Evolutionary conservation across 2,888 invertebrate genomes (phyloP).

Genomic region (Herminia tarsipennalis): DNA sequence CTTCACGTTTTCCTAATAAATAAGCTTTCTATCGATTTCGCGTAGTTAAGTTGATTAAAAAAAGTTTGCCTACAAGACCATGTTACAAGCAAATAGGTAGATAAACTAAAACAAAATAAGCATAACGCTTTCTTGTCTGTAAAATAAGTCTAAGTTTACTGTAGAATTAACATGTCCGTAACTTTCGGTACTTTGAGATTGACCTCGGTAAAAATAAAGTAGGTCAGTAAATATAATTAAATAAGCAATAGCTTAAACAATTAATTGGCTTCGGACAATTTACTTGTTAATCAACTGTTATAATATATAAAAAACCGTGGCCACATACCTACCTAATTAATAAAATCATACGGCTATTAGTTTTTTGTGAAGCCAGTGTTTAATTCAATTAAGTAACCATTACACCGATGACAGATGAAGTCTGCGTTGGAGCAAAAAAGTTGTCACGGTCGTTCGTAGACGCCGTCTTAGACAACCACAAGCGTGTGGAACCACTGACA

Average conservation of each 20-base stretch:
- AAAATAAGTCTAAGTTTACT: too few species aligned
- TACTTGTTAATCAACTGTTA: constrained; percentile 31
- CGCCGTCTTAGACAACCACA: constrained; percentile 38
- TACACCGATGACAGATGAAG: constrained; percentile 66
- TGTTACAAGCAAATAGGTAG: too few species aligned
- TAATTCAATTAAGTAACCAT: constrained; percentile 75
- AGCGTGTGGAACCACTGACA: constrained; percentile 42
- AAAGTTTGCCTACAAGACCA: too few species aligned
- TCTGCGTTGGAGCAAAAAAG: constrained; percentile 68
- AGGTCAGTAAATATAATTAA: background rate
- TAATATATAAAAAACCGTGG: constrained; percentile 15
- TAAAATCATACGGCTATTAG: constrained; percentile 35
- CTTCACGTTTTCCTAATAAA: too few species aligned
- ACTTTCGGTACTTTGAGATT: too few species aligned
- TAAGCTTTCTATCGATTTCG: too few species aligned
- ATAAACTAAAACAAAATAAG: too few species aligned
- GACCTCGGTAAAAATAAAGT: background rate
- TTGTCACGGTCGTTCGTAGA: constrained; percentile 49
- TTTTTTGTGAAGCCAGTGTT: constrained; percentile 48
- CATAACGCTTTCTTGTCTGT: too few species aligned
- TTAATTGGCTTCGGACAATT: background rate
- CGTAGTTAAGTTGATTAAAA: too few species aligned
- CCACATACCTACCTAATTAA: constrained; percentile 33
- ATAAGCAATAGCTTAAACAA: background rate
- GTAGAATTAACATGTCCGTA: too few species aligned